These are phyloP conservation scores for Platycnemis pennipes DNA, from an alignment of 2,888 invertebrate genomes.

Conservation along the genomic window DNA sequence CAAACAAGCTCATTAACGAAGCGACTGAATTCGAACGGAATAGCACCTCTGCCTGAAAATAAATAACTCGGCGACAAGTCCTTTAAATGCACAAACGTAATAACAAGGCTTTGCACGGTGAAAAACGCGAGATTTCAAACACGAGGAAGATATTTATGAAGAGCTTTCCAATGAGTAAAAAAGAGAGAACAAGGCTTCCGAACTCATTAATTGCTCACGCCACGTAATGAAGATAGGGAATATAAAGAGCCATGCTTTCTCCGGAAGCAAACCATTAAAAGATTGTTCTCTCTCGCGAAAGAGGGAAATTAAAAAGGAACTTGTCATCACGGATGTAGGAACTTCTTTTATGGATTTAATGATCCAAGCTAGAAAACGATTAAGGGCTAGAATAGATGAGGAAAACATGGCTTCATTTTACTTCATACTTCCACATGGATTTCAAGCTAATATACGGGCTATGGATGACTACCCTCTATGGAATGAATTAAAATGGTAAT, in stretches of 20 bases:
- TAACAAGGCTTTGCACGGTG: background rate
- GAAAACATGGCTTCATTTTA: background rate
- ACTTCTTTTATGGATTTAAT: background rate
- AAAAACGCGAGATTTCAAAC: background rate
- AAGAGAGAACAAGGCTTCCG: conserved; percentile 27
- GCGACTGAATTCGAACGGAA: background rate
- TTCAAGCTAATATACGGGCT: background rate
- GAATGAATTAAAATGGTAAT: background rate
- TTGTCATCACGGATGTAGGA: conserved; percentile 22
- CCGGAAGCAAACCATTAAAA: conserved; percentile 55
- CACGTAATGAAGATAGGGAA: conserved; percentile 60
- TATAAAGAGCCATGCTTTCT: background rate
- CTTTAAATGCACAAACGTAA: background rate
- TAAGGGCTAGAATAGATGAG: background rate
- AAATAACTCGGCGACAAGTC: background rate
- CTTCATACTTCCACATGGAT: background rate
- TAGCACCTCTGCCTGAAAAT: background rate
- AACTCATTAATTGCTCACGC: conserved; percentile 26
- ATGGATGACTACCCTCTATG: background rate
- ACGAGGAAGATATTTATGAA: conserved; percentile 11
- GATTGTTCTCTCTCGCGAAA: background rate
- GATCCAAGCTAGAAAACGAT: background rate
- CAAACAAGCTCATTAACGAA: conserved; percentile 15
- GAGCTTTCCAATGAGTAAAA: conserved; percentile 35
- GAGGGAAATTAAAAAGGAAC: conserved; percentile 37